phyloP scores from a whole-genome alignment of 2,113 vertebrate genomes.

The Gambusia affinis region DNA sequence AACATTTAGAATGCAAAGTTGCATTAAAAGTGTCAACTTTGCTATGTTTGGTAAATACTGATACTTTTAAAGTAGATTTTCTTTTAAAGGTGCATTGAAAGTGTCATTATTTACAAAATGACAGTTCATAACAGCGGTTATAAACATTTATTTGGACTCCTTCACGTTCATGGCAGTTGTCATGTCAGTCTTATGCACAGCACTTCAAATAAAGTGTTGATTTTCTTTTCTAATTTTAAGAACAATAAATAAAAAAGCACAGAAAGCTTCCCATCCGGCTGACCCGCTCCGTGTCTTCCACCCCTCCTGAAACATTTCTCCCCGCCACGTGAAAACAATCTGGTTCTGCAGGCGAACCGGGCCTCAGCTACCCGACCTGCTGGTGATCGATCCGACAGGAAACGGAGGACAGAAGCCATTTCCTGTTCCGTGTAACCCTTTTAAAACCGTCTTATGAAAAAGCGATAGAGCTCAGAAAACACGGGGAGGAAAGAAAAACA shows the following conservation, averaged over 20 bases:
- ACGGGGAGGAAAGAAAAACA: background rate
- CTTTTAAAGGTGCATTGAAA: no score
- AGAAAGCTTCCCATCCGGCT: conserved; percentile 38
- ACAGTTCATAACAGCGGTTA: no score
- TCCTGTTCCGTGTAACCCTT: conserved; percentile 57
- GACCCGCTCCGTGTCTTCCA: conserved; percentile 35
- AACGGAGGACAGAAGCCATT: conserved; percentile 5
- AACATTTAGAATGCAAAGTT: no score
- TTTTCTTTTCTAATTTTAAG: background rate
- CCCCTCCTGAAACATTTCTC: background rate
- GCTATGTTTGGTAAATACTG: no score
- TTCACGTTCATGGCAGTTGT: no score
- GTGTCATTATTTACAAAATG: no score
- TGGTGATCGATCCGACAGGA: conserved; percentile 55
- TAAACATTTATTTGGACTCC: no score
- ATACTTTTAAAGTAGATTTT: no score
- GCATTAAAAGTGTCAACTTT: no score
- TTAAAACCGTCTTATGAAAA: background rate
- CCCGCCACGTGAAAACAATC: background rate
- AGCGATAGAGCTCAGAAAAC: conserved; percentile 24
- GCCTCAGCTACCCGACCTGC: conserved; percentile 52
- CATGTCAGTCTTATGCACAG: no score
- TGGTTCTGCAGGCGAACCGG: conserved; percentile 2
- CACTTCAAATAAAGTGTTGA: no score
- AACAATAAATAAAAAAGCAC: conserved; percentile 36